phyloP scores from a whole-genome alignment of 2,888 invertebrate species.

The Tricholauxania praeusta region DNA sequence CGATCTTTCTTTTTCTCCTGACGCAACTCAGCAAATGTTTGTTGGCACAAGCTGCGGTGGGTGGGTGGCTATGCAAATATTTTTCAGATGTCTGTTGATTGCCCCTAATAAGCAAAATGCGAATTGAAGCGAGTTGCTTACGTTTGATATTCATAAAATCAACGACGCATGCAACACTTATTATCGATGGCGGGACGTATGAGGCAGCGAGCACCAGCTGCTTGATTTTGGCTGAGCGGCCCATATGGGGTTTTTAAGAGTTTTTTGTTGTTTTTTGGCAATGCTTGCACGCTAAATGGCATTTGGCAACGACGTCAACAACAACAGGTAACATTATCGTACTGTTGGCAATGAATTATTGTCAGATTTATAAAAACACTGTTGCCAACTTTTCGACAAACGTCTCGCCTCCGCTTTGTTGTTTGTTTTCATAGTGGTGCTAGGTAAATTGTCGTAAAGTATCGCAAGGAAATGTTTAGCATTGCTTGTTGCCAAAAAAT shows the following conservation, averaged over 20 bases:
- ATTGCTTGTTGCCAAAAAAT: too few species aligned
- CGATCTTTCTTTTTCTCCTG: background rate
- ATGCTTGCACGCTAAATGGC: background rate
- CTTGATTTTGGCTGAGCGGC: background rate
- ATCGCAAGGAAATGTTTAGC: too few species aligned
- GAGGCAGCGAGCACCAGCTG: background rate
- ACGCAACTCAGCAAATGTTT: background rate
- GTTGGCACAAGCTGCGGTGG: background rate
- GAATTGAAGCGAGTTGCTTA: too few species aligned
- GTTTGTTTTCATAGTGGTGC: too few species aligned
- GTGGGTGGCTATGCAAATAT: background rate
- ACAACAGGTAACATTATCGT: background rate
- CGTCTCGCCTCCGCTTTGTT: too few species aligned
- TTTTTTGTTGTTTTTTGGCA: slow-evolving; percentile 9
- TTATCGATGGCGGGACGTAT: background rate
- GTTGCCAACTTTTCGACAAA: background rate
- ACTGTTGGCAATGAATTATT: slow-evolving; percentile 14
- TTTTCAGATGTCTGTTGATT: background rate
- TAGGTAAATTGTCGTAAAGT: too few species aligned
- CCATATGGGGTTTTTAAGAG: background rate
- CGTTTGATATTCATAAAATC: slow-evolving; percentile 60
- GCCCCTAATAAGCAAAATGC: slow-evolving; percentile 31
- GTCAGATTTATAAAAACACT: background rate
- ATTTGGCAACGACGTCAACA: slow-evolving; percentile 1
- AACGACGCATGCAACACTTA: slow-evolving; percentile 54